Base-by-base conservation (phyloP, 2,888 invertebrate genomes). In the Saturnia japonica region DNA sequence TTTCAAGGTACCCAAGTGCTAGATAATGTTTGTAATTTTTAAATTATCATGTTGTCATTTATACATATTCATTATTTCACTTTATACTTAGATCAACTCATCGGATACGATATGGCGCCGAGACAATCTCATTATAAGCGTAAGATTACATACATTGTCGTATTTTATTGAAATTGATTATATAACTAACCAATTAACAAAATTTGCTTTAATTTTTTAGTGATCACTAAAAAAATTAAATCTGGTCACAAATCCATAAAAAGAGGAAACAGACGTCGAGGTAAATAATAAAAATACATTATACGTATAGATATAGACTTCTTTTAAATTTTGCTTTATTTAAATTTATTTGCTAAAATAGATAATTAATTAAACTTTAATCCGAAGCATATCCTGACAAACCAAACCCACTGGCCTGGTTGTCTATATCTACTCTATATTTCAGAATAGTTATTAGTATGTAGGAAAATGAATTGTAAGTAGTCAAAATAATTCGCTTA, bases 71-170 rank as follows among this genome's bases (percentile, higher is more conserved):
- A 28, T 22, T 8, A 40, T 68, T 70, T 16, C 2, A n/a, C 40
- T 22, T 47, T 34, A 34, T 45, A 70, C 69, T n/a, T 57, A 78
- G 80, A 45, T 43, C 70, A 70, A 47, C 40, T 62, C 60, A 42
- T 70, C 19, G 60, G 22, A 16, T 19, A 67, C n/a, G 25, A 28
- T 19, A 60, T 12, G 12, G 45, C 28, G 42, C 60, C 68, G 16
- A 70, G 34, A 40, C 77, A 57, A 69, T 79, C 81, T 68, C 79
- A 74, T 67, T 82, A 80, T 68, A 82, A 73, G 75, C 22, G 82
- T 82, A 76, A 78, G 68, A 34, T 57, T 68, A 22, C 54, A 54
- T 54, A 67, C 40, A 47, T 67, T 68, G 62, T 22, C 67, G 8
- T 45, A 62, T 40, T 45, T 68, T 47, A 51, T 51, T 25, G 9